These are phyloP conservation scores for Astyanax mexicanus DNA, from an alignment of 2,797 vertebrate genomes.

Conservation along the genomic window DNA sequence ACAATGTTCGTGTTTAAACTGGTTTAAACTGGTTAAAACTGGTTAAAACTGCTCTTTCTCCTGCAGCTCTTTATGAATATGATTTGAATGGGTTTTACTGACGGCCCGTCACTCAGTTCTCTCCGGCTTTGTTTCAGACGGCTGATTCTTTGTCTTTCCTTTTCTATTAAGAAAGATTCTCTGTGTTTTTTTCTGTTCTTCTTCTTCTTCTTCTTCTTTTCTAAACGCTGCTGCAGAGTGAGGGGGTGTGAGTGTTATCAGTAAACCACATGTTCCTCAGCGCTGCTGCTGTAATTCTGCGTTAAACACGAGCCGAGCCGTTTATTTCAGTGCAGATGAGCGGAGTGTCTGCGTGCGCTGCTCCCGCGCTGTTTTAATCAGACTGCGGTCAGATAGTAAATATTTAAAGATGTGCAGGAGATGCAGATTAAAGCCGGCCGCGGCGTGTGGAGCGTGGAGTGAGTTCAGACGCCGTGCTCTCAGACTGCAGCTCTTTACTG, in stretches of 20 bases:
- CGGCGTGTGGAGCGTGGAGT: not conserved
- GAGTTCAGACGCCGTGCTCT: not conserved
- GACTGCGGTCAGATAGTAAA: constrained; percentile 11
- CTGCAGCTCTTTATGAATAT: not conserved
- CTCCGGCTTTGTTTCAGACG: not conserved
- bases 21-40: no score
- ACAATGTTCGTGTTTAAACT: no score
- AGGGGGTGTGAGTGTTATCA: constrained; percentile 53
- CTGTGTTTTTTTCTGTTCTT: not conserved
- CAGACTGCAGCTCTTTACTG: no score
- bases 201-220: constrained; percentile 19
- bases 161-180: constrained; percentile 1
- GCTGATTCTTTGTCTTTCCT: constrained; percentile 5
- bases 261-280: constrained; percentile 48
- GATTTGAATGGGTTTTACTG: not conserved
- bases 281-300: constrained; percentile 39
- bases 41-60: not conserved
- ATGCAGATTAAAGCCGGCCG: not conserved
- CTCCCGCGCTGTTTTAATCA: not conserved
- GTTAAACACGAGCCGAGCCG: not conserved
- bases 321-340: constrained; percentile 28
- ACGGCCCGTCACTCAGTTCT: not conserved
- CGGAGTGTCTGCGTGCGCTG: not conserved
- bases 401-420: constrained; percentile 7
- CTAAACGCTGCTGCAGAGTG: constrained; percentile 12